Conservation (phyloP, 2,888 invertebrate species). For the Pollenia griseotomentosa region DNA sequence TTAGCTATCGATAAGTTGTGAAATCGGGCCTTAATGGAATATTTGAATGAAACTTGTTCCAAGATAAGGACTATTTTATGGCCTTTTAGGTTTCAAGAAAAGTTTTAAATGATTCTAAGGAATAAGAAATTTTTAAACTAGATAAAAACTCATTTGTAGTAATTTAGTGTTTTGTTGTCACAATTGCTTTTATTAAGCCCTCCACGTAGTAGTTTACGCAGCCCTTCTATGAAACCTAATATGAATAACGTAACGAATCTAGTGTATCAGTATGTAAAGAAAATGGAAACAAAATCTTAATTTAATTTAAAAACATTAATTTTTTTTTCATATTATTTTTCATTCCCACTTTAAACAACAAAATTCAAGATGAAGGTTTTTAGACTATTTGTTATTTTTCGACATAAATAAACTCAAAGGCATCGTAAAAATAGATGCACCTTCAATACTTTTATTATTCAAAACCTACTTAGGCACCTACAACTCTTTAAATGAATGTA, state of each 20-base stretch:
- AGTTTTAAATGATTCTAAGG: too few species aligned
- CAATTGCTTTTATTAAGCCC: too few species aligned
- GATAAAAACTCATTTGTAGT: too few species aligned
- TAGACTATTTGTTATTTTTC: not conserved
- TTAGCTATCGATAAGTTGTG: too few species aligned
- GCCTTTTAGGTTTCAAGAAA: too few species aligned
- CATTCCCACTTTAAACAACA: not conserved
- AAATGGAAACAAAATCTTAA: constrained; percentile 22
- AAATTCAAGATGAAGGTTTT: not conserved
- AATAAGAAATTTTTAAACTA: too few species aligned
- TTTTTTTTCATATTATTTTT: constrained; percentile 46
- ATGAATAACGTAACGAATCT: not conserved
- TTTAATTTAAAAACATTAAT: constrained; percentile 72
- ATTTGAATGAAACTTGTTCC: too few species aligned
- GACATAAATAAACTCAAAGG: constrained; percentile 1
- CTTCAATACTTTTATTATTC: constrained; percentile 8
- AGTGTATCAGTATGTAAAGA: not conserved
- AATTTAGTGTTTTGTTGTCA: too few species aligned
- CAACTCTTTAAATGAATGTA: not conserved
- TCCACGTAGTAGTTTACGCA: too few species aligned
- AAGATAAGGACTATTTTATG: too few species aligned
- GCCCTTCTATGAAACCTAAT: too few species aligned
- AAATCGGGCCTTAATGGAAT: too few species aligned
- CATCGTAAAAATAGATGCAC: constrained; percentile 48
- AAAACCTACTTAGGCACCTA: constrained; percentile 36